These are phyloP conservation scores for Fissipunctia ypsillon DNA, from an alignment of 2,888 invertebrate species.

Conservation along the genomic window DNA sequence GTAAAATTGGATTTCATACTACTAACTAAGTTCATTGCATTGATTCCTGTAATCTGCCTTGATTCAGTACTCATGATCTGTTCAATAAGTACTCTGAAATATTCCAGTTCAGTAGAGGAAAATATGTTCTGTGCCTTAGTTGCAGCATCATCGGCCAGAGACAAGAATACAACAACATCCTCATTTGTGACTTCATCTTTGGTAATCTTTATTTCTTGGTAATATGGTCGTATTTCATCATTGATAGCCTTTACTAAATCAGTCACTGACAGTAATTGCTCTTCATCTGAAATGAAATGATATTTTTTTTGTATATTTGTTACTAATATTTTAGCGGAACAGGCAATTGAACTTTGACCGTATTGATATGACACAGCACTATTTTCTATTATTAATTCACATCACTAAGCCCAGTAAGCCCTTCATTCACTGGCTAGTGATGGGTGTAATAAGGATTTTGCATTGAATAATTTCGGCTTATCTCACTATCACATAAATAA, in stretches of 20 bases:
- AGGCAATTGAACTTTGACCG: not conserved
- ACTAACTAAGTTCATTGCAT: conserved; percentile 83
- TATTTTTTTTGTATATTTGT: not conserved
- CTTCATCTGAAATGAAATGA: conserved; percentile 70
- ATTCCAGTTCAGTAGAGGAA: conserved; percentile 81
- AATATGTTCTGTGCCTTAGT: conserved; percentile 85
- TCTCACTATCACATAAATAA: too few species aligned
- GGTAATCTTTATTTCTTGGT: conserved; percentile 82
- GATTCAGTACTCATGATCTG: conserved; percentile 84
- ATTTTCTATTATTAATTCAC: not conserved
- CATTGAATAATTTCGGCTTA: not conserved
- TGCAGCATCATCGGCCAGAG: conserved; percentile 81
- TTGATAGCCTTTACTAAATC: conserved; percentile 82
- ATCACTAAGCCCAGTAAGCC: not conserved
- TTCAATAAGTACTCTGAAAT: conserved; percentile 83
- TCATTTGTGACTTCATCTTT: conserved; percentile 83
- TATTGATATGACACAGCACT: not conserved
- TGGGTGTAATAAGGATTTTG: not conserved
- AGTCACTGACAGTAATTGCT: conserved; percentile 66
- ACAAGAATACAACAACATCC: conserved; percentile 82
- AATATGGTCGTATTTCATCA: conserved; percentile 78
- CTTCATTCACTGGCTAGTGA: not conserved
- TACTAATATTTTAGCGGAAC: too few species aligned
- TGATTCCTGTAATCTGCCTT: conserved; percentile 81
- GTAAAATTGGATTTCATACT: conserved; percentile 80